Evolutionary conservation across 2,113 vertebrate species (phyloP), one percentile per base, ranked within the genome.

Genomic region (Ginglymostoma cirratum): DNA sequence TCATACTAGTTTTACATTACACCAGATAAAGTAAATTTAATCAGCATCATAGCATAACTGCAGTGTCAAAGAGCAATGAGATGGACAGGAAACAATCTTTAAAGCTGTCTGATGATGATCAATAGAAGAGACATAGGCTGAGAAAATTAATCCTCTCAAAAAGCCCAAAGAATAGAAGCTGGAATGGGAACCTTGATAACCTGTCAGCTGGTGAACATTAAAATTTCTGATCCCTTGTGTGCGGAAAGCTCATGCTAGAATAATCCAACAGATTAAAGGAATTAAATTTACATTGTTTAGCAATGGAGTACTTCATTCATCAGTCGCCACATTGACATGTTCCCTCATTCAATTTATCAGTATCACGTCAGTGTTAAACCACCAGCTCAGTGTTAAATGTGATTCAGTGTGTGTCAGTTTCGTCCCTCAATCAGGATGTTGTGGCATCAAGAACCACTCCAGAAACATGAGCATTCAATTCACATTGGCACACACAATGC

Each of bases 91-190:
- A 27, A 89, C 2, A 10, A 52, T 92, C 27, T 96, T 93, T 30
- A 97, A 52, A 96, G 97, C 96, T 96, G 96, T 95, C 42, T 95
- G 96, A 6, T 90, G 86, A 85, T 80, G 21, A 96, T 3, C 45
- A 45, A 86, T 96, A 96, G 85, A 12, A 27, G 85, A 5, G 24
- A 89, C 86, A 42, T 42, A 6, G n/a, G 23, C 93, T 14, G 8
- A 95, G 38, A 55, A 95, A n/a, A 95, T 45, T 69, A 30, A 55
- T 45, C 19, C 78, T 80, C 69, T 45, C 27, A 76, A 48, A 76
- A 6, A 21, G 38, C 38, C 78, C 78, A 83, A 15, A 42, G 78
- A 14, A 83, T 42, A 42, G 78, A 83, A 42, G 78, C 78, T 48
- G 38, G n/a, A 2, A 2, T 80, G 78, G 15, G 15, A 83, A 42